A percentile compares a stretch with the other conserved stretches of the same genome.
These are phyloP conservation scores for Pachypsylla venusta DNA, from an alignment of 1,140 invertebrate genomes.

Conservation along the genomic window DNA sequence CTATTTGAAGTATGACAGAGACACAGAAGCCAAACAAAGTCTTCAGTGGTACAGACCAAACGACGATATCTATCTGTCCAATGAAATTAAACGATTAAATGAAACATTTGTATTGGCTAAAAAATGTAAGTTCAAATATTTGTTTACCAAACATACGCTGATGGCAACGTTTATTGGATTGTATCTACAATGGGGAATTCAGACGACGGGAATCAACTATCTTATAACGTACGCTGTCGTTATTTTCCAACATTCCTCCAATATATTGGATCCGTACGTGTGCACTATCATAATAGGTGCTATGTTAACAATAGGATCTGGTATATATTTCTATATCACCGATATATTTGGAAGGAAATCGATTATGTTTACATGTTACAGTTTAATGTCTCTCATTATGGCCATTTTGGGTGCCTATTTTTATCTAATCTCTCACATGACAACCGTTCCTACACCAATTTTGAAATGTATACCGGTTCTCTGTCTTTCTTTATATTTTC, in stretches of 20 bases:
- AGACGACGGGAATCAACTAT: background rate
- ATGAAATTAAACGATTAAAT: constrained; percentile 6
- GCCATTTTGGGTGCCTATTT: background rate
- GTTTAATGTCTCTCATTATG: background rate
- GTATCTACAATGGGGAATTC: background rate
- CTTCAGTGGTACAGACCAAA: background rate
- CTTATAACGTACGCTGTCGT: background rate
- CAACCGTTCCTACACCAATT: background rate
- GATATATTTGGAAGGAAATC: background rate
- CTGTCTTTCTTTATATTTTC: background rate
- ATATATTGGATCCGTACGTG: background rate
- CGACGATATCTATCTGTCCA: background rate
- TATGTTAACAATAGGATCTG: background rate
- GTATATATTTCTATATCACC: background rate
- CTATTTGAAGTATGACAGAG: background rate
- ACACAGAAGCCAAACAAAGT: background rate
- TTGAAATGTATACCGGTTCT: background rate
- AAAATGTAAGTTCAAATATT: background rate
- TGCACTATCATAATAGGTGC: background rate
- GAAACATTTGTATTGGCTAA: background rate
- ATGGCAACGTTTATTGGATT: background rate
- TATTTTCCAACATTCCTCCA: background rate
- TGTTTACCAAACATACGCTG: background rate
- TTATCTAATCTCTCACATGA: background rate
- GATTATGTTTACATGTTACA: background rate